Conservation (phyloP, 2,113 vertebrate species). For the Phainopepla nitens region DNA sequence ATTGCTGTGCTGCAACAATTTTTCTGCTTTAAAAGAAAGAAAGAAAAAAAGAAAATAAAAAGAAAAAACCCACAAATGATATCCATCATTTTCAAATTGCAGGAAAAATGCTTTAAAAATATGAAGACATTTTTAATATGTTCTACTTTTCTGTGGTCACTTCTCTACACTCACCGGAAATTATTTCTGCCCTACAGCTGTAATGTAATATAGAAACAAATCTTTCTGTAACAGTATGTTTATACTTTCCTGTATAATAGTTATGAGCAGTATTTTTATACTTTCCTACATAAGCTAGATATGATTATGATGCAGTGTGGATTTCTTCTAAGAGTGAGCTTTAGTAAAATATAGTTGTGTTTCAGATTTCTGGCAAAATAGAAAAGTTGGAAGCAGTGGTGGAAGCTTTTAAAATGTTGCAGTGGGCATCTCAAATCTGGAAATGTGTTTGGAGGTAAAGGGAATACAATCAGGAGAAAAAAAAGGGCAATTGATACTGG, state of each 20-base stretch:
- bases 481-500: neutral
- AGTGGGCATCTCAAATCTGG: neutral
- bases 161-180: neutral
- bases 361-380: neutral
- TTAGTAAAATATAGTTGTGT: neutral
- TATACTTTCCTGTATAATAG: neutral
- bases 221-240: neutral
- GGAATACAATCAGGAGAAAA: neutral
- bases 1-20: neutral
- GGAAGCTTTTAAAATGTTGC: neutral
- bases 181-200: neutral
- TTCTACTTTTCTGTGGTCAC: neutral
- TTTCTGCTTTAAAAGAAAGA: neutral
- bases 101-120: neutral
- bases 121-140: neutral
- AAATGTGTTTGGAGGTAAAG: neutral
- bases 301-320: neutral
- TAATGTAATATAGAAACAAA: neutral
- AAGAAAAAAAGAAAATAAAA: neutral
- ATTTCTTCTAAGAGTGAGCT: neutral
- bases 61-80: fast-evolving
- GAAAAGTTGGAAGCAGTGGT: neutral
- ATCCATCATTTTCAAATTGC: neutral
- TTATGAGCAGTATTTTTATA: neutral
- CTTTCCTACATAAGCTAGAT: neutral